Base-by-base conservation (phyloP, 2,888 invertebrate genomes). In the Seladonia tumulorum region DNA sequence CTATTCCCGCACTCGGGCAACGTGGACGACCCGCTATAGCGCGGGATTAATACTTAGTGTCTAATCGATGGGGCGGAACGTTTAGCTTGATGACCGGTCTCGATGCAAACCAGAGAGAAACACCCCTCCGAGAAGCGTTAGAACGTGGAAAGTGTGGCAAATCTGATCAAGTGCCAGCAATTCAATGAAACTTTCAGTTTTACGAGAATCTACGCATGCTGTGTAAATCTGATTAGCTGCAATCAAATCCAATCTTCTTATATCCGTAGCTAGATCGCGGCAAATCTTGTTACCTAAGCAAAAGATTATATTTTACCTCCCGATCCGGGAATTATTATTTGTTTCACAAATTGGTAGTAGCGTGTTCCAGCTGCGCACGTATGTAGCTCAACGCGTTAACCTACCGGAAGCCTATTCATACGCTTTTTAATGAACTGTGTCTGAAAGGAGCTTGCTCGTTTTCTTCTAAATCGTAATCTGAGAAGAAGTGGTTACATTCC, bases 51-150 rank as follows among this genome's bases (percentile, higher is more conserved):
- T 35, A 63, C 25, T 35, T 53, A 39, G n/a, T 57, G 57, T 22
- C 22, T 47, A 45, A 83, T 49, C 72, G 53, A 14, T 57, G 42
- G 45, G 12, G 60, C 45, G 29, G 63, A 82, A 79, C 7, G 79
- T 73, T 57, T 79, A 71, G 72, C 53, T 16, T 49, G 82, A 77
- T 77, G 35, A 25, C 8, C 60, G n/a, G 29, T 16, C n/a, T 66
- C 57, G 29, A 79, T 73, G 63, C 60, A 25, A 60, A 60, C 5
- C 22, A 5, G 25, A 60, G n/a, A 25, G 25, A 25, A 60, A 60
- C 60, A 60, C n/a, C 60, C 60, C 25, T 60, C 2, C 25, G 25
- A 5, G n/a, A 60, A 4, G 25, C 14, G 18, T 16, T 16, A 63
- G 29, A 63, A 63, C 63, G 5, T 14, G 63, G 63, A 63, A 29